Evolutionary conservation across 1,140 invertebrate species (phyloP), one percentile per base, ranked within the genome.

Genomic region (Drosophila dunni): DNA sequence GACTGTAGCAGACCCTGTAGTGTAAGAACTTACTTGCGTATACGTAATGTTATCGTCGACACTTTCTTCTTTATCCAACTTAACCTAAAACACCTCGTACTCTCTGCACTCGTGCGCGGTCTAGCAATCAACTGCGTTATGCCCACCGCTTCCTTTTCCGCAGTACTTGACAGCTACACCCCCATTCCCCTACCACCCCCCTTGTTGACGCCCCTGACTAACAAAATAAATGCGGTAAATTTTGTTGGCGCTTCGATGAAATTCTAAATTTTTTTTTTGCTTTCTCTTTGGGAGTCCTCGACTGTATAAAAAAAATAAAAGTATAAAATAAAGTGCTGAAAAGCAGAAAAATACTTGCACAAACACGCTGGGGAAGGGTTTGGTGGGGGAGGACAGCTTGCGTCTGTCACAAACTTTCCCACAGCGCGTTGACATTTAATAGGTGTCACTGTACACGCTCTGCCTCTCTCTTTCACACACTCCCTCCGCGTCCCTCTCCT

Each of bases 81-180:
- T n/a, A n/a, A n/a, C 24, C 24, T 29, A 29, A 29, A 5, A 6
- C 4, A 29, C 24, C 24, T 6, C 6, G 24, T 29, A 29, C 24
- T 29, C 24, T 29, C 5, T 29, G 3, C 0, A 4, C n/a, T n/a
- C 3, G 24, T 29, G 5, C 24, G 6, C 24, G 24, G 24, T 3
- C 24, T 29, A 29, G 4, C 75, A 75, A 58, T 76, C 60, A 78
- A 70, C 42, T 76, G 75, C 46, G 42, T 73, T 78, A 78, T 77
- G 67, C 60, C 13, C 20, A 4, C 42, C n/a, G 1, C 9, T 10
- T 33, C 8, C n/a, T 6, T 33, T 20, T 2, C 15, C 5, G 1
- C 15, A 6, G 11, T 0, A 15, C 33, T 9, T 54, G 5, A 5
- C 6, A 7, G 33, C 1, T 1, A 11, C 8, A 1, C 10, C 9